Evolutionary conservation across 2,888 invertebrate species (phyloP).

Genomic region (Scaeva pyrastri): DNA sequence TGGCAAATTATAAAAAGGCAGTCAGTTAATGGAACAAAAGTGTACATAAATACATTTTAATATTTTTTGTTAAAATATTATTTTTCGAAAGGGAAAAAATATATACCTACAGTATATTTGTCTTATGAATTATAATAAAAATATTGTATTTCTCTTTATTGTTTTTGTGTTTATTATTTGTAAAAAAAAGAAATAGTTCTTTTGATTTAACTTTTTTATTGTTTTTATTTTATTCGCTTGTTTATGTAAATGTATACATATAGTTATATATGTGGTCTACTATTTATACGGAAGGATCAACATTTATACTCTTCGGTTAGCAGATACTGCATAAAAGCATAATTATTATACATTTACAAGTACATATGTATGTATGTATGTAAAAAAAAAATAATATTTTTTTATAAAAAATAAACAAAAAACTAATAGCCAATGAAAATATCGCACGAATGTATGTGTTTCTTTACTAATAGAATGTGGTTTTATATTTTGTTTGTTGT

Average conservation of each 20-base stretch:
- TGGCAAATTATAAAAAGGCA: slow-evolving; percentile 3
- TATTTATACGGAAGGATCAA: slow-evolving; percentile 73
- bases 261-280: slow-evolving; percentile 62
- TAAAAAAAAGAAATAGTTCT: slow-evolving; percentile 17
- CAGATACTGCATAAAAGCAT: slow-evolving; percentile 74
- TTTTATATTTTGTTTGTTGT: slow-evolving; percentile 14
- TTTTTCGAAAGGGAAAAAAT: slow-evolving; percentile 20
- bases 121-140: slow-evolving; percentile 55
- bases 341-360: slow-evolving; percentile 37
- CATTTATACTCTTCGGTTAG: slow-evolving; percentile 73
- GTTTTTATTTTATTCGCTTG: slow-evolving; percentile 34
- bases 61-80: slow-evolving; percentile 28
- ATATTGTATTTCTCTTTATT: slow-evolving; percentile 40
- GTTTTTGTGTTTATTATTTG: slow-evolving; percentile 48
- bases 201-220: slow-evolving; percentile 46
- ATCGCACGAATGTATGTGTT: slow-evolving; percentile 28
- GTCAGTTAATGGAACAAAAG: not conserved
- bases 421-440: slow-evolving; percentile 17
- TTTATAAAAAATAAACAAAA: slow-evolving; percentile 1
- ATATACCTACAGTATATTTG: slow-evolving; percentile 30
- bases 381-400: not conserved
- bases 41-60: not conserved
- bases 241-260: slow-evolving; percentile 45
- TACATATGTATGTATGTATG: slow-evolving; percentile 18
- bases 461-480: slow-evolving; percentile 54